phyloP scores from a whole-genome alignment of 92 coral and sea anemone genomes.

The Heteractis magnifica region DNA sequence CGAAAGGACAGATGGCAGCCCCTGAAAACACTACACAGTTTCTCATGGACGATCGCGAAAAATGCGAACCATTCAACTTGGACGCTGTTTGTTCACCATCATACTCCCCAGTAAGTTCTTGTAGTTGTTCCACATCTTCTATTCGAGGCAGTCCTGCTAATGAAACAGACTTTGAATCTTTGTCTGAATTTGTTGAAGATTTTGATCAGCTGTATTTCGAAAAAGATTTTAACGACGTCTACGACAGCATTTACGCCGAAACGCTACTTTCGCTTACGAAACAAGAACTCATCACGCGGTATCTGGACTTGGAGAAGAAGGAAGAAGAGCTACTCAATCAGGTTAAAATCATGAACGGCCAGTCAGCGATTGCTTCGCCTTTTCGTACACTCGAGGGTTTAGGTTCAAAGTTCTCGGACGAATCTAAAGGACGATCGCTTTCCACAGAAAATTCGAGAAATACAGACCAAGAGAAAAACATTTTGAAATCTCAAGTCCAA shows the following conservation, averaged over 20 bases:
- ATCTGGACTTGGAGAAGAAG: conserved; percentile 60
- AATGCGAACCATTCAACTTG: conserved; percentile 58
- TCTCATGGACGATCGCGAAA: conserved; percentile 88
- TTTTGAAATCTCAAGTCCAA: conserved; percentile 59
- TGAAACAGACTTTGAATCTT: conserved; percentile 51
- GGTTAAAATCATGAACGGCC: conserved; percentile 16
- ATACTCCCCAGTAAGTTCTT: conserved; percentile 52
- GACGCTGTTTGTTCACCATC: conserved; percentile 46
- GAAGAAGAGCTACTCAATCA: conserved; percentile 60
- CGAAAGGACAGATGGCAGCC: conserved; percentile 65
- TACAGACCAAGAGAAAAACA: background rate
- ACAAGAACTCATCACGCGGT: conserved; percentile 68
- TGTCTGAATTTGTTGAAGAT: conserved; percentile 52
- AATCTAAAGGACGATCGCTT: background rate
- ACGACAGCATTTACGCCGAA: conserved; percentile 78
- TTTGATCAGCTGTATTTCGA: conserved; percentile 68
- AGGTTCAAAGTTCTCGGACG: background rate
- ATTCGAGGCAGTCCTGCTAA: conserved; percentile 57
- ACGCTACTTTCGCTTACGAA: conserved; percentile 69
- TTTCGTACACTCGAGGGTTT: background rate
- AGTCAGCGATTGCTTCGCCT: conserved; percentile 23
- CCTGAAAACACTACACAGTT: conserved; percentile 97
- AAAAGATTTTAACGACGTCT: conserved; percentile 85
- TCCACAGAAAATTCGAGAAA: background rate
- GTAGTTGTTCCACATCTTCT: conserved; percentile 67